Conservation (phyloP, 2,113 vertebrate species). For the Atrichornis clamosus region DNA sequence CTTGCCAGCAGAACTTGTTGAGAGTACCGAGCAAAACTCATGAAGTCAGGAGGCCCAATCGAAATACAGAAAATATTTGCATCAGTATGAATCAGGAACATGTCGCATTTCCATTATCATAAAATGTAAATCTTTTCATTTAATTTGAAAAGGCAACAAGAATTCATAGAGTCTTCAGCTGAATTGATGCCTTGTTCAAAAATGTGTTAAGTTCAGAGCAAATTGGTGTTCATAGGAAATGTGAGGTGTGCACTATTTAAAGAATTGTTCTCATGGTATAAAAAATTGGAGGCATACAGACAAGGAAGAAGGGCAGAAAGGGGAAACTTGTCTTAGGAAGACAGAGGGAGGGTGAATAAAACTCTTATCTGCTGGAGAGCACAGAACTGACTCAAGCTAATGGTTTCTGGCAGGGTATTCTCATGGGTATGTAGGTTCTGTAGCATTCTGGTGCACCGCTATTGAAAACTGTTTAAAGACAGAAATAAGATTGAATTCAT, state of each 20-base stretch:
- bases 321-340: neutral
- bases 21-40: neutral
- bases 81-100: neutral
- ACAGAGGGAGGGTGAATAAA: neutral
- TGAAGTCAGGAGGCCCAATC: neutral
- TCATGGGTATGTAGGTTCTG: neutral
- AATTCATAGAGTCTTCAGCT: neutral
- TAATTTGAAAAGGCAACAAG: neutral
- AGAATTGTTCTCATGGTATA: neutral
- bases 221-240: neutral
- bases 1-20: neutral
- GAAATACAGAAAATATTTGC: neutral
- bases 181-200: neutral
- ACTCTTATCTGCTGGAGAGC: neutral
- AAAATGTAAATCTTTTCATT: neutral
- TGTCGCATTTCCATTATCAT: neutral
- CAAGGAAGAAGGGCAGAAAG: neutral
- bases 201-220: neutral
- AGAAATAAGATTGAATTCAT: neutral
- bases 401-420: neutral
- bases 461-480: neutral
- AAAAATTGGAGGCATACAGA: neutral
- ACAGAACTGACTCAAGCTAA: neutral
- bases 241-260: neutral
- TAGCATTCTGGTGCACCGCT: neutral